Base-by-base conservation (phyloP, 2,797 vertebrate species). In the Sebastolobus alascanus region DNA sequence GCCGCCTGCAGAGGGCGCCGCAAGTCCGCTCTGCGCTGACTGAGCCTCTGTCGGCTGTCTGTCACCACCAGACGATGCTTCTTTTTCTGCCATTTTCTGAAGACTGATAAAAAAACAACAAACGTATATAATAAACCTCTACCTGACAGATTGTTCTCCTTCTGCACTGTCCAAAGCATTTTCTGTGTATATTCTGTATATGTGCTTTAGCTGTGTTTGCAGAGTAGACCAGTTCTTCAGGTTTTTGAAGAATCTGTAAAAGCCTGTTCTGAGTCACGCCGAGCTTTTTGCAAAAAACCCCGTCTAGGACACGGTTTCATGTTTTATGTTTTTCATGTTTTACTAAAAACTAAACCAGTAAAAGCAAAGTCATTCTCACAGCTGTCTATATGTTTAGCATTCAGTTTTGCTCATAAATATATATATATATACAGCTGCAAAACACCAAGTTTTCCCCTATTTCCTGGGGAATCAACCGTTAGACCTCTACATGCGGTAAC, bases 71-170 rank as follows among this genome's bases (percentile, higher is more conserved):
- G 75, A 58, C 6, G 1, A 1, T 1, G 14, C 27, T n/a, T 86
- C 25, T 35, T 87, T 70, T 20, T 90, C 86, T 71, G 92, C 92
- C 95, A 95, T 96, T 79, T 79, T 93, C 79, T 90, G 67, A 56
- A 20, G 9, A n/a, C 5, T 18, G 25, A 72, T 25, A 25, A 25
- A 25, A 25, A 25, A 25, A 25, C 25, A 25, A 25, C 25, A 25
- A 65, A 66, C 11, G 13, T 25, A n/a, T 0, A 12, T 18, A 1
- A 75, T 10, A 38, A 46, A 29, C 9, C 3, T 63, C 3, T 1
- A 1, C 1, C 20, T 16, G 13, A 29, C 0, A 16, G 0, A 7
- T 37, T 37, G 37, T 8, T 35, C 0, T 29, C 3, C 0, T n/a
- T 73, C 29, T 20, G 12, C 8, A 6, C 13, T 2, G 1, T 38